Evolutionary conservation across 2,797 vertebrate species (phyloP), one percentile per base, ranked within the genome.

Genomic region (Channa striata): DNA sequence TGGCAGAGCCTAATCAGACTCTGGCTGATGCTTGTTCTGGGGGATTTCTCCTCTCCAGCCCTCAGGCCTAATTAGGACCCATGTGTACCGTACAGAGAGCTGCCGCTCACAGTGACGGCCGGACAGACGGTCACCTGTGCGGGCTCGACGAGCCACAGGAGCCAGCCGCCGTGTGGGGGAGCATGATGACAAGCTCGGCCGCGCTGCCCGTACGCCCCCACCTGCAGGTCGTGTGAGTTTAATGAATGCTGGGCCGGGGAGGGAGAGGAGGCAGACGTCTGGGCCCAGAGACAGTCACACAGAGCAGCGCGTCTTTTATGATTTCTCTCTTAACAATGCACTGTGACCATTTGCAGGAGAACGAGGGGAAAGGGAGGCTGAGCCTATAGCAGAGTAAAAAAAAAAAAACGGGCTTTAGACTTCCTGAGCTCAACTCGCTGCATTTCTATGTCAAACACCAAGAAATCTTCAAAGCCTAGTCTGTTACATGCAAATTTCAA

Each of bases 21-120:
- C 80, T 72, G 76, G 90, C 90, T 88, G 83, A 63, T 84, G 87
- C 82, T 88, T 87, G 87, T 89, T 83, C 78, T 78, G 6, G 46
- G 78, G 89, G 85, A 83, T 84, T 74, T 81, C 87, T 83, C 83
- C 81, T 87, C 85, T 87, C 61, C 87, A 91, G 81, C 88, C 90
- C 89, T 80, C 72, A 77, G 82, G 87, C 87, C 89, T 93, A 93
- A 93, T 93, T 91, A 90, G 89, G 89, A 90, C 88, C 90, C 91
- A 85, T 88, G 90, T 88, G 92, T 86, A 86, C 89, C 73, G 51
- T 78, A 77, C 5, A 73, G 76, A 73, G 69, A 78, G 83, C 46
- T 87, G 80, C 72, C 50, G 66, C 81, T 85, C 74, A 59, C 80
- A 9, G 73, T 62, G 77, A 79, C 77, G 65, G 60, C 78, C 52